Conservation (phyloP, 2,888 invertebrate genomes). For the Xestia c-nigrum region DNA sequence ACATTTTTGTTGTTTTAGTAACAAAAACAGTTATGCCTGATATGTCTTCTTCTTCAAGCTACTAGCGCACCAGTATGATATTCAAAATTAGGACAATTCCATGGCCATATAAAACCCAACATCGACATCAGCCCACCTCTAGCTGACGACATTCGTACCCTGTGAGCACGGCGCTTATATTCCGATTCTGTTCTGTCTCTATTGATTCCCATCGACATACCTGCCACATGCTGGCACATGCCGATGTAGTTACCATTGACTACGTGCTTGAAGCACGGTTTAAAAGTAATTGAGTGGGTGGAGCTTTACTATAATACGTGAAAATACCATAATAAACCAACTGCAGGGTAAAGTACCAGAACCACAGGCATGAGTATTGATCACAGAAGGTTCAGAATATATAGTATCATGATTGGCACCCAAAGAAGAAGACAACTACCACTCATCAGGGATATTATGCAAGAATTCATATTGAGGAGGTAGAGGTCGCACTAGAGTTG, state of each 20-base stretch:
- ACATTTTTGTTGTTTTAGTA: not conserved
- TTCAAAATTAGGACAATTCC: not conserved
- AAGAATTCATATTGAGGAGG: not conserved
- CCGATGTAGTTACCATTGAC: slow-evolving; percentile 16
- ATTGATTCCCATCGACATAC: slow-evolving; percentile 56
- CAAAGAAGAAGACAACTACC: not conserved
- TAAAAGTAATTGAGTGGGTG: not conserved
- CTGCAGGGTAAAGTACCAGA: not conserved
- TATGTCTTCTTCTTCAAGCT: not conserved
- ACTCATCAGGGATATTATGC: not conserved
- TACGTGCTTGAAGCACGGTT: not conserved
- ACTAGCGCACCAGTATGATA: not conserved
- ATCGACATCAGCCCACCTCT: slow-evolving; percentile 32
- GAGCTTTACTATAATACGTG: not conserved
- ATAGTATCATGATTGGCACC: no score
- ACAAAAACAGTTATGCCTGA: not conserved
- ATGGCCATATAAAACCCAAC: not conserved
- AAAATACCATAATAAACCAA: not conserved
- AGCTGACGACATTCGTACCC: slow-evolving; percentile 22
- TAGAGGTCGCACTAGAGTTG: not conserved
- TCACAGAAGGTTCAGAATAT: not conserved
- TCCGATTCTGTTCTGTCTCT: slow-evolving; percentile 57
- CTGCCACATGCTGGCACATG: slow-evolving; percentile 9
- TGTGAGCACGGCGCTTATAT: slow-evolving; percentile 55
- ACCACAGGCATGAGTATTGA: not conserved